Evolutionary conservation across 2,113 vertebrate genomes (phyloP).

Genomic region (Lutjanus erythropterus): DNA sequence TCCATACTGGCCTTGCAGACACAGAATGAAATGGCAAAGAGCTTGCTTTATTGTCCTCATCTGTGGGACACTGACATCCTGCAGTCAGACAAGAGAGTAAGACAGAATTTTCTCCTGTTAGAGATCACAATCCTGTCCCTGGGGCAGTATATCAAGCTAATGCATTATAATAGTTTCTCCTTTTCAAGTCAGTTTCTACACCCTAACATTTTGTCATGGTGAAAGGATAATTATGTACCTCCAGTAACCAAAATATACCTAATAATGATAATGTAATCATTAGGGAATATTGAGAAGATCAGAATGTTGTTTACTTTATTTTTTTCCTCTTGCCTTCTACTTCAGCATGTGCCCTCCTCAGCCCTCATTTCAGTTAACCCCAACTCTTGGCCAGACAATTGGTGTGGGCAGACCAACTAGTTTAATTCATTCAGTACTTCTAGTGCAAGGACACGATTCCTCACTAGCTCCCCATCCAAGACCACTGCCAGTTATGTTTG

Average conservation of each 20-base stretch:
- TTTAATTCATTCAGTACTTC: neutral
- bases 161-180: neutral
- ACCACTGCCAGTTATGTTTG: neutral
- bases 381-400: neutral
- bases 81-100: neutral
- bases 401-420: neutral
- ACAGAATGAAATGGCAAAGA: neutral
- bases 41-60: neutral
- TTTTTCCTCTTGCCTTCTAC: no score
- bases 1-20: neutral
- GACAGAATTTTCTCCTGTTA: neutral
- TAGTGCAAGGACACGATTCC: neutral
- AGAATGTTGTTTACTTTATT: no score
- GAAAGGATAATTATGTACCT: neutral
- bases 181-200: neutral
- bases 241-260: neutral
- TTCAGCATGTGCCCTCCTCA: neutral
- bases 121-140: neutral
- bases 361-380: neutral
- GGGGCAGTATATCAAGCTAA: no score
- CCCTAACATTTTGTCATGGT: neutral
- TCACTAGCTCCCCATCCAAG: neutral
- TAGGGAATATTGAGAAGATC: no score
- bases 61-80: neutral
- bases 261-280: neutral